Base-by-base conservation (phyloP, 2,113 vertebrate species). In the Choloepus hoffmanni region DNA sequence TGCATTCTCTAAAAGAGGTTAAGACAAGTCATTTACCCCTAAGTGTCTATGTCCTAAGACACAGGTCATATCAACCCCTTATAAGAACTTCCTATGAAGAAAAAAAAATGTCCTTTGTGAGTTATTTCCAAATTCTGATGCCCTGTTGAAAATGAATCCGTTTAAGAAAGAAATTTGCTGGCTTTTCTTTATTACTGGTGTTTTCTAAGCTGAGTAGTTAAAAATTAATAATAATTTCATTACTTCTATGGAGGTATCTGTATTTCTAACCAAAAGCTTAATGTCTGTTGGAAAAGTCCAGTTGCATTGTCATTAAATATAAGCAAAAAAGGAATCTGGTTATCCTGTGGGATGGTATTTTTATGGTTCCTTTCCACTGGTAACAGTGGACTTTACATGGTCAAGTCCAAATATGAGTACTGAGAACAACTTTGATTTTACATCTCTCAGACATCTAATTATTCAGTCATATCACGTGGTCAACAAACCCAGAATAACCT, bases 41-140 rank as follows among this genome's bases (percentile, higher is more conserved):
- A 90, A 33, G n/a, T 63, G 55, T 11, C 16, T 40, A 43, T 19
- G 33, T 73, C 9, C 14, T 81, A 79, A 24, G 40, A 79, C 15
- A 48, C 19, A n/a, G 7, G 30, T 53, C 36, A 16, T 15, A 67
- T 55, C 36, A 85, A 79, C 19, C 14, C 19, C 79, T 43, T 60
- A 33, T 21, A 30, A 60, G 53, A 79, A 84, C 36, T 89, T 94
- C 21, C 58, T 53, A 73, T 40, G 40, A 15, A 50, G 76, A 74
- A 26, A 18, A n/a, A n/a, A 68, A 90, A 62, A 53, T 28, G 36
- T 5, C 14, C 33, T 81, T 19, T 92, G 26, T 50, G 33, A 68
- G 8, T 90, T 60, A 93, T 50, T 60, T 93, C 92, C 24, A 86
- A 90, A 96, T 68, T 30, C 13, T 95, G 33, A 43, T 62, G 24